Conservation (phyloP, 2,113 vertebrate genomes). For the Platysteira castanea region DNA sequence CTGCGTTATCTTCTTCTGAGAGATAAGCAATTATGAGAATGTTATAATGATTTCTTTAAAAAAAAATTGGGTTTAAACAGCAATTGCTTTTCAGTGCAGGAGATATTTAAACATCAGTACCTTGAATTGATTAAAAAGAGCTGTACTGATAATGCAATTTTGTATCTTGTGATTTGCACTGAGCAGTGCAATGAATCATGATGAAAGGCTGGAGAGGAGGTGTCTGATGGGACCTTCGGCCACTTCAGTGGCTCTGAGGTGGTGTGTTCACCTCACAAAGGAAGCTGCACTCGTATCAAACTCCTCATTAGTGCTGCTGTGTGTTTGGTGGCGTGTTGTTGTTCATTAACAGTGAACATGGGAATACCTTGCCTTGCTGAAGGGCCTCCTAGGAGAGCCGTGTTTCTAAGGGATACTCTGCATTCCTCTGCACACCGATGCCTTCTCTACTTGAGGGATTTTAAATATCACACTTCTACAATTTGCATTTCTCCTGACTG, state of each 20-base stretch:
- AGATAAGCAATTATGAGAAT: slow-evolving; percentile 57
- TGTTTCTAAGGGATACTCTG: neutral
- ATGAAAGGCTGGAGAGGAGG: slow-evolving; percentile 20
- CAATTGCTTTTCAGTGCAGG: neutral
- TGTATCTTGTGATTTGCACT: neutral
- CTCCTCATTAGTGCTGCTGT: neutral
- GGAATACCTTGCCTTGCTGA: neutral
- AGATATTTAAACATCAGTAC: slow-evolving; percentile 49
- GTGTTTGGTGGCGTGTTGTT: neutral
- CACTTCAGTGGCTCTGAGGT: neutral
- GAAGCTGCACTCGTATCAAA: neutral
- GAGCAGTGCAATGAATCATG: neutral
- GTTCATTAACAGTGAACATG: neutral
- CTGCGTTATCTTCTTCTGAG: slow-evolving; percentile 24
- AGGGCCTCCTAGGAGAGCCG: neutral
- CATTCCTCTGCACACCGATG: neutral
- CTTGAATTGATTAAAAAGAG: slow-evolving; percentile 42
- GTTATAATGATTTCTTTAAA: slow-evolving; percentile 35
- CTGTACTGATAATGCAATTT: slow-evolving; percentile 16
- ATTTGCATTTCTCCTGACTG: neutral
- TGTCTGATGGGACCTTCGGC: neutral
- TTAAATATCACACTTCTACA: neutral
- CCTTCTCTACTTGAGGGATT: neutral
- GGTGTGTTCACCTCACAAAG: neutral
- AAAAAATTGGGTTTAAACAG: slow-evolving; percentile 8